Base-by-base conservation (phyloP, 2,888 invertebrate species). In the Dynastes grantii region DNA sequence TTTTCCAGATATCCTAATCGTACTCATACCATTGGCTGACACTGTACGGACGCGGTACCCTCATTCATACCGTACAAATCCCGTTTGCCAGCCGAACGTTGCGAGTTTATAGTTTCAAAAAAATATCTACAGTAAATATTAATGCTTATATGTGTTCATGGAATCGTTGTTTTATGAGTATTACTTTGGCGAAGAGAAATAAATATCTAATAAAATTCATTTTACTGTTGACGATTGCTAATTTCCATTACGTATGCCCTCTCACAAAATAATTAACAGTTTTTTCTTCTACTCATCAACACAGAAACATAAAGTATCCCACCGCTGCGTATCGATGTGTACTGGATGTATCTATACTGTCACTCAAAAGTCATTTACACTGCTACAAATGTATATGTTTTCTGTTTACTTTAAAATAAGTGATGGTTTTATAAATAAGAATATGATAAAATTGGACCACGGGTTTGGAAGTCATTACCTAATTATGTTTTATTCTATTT, bases 181-280 rank as follows among this genome's bases (percentile, higher is more conserved):
- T 81, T 73, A 81, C 84, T 85, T 85, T 82, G 84, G 85, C 84
- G 85, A 86, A 86, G 83, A 83, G 83, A 85, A 85, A 86, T 85
- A 86, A 85, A 86, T 85, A 83, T 82, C 83, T 83, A 83, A 85
- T 85, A 85, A 85, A 85, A 84, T 82, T 80, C 80, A 82, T 83
- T 81, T 81, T 82, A 84, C 81, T 58, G 81, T 82, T 80, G 81
- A 78, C 80, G 70, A 81, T 82, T 79, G 81, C 81, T 87, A 87
- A 87, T 87, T 87, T 87, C 86, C 87, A 87, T 87, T 83, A 86
- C 87, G 85, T 85, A 87, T 87, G 86, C 86, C 81, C 83, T 84
- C 85, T 86, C 87, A 87, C 87, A 87, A 85, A 86, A 85, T 85
- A 85, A 86, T 87, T 86, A 86, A 82, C 80, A 13, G 77, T 77